Evolutionary conservation across 2,888 invertebrate genomes (phyloP), one percentile per base, ranked within the genome.

Genomic region (Drepana falcataria): DNA sequence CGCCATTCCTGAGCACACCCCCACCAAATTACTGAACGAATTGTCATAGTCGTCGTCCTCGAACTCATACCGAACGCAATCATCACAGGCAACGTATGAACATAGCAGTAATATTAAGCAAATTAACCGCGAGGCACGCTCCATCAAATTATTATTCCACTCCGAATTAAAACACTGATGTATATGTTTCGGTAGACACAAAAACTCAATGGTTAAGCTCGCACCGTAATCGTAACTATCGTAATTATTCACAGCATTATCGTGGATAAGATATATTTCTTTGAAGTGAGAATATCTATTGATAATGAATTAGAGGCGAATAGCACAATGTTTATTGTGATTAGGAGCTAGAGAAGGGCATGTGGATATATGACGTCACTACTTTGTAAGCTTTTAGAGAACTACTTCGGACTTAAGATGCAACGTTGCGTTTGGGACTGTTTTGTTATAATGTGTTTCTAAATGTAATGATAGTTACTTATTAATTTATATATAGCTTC

Each of bases 21-120:
- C 64, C 34, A 49, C 48, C 35, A 64, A 57, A 54, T 68, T 64
- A 9, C 55, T 59, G 55, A 85, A 85, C 2, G 63, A 55, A 2
- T 60, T 60, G 2, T 71, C 62, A 37, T 68, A 77, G 4, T 68
- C 65, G 34, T 68, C 65, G 34, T 75, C 66, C 56, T 77, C 79
- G 54, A 83, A 83, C 47, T 71, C 69, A 57, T 76, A 78, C 53
- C 65, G 68, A 7, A 77, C 67, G 61, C 84, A 83, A 48, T 60
- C 60, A 35, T 80, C 72, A 62, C 76, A 59, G 35, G 58, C 54
- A 52, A 67, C 75, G 59, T 61, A 52, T 48, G 64, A 55, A 55
- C 67, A 57, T 49, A 70, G 54, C 49, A 67, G 53, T 9, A 69
- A 55, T 21, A 66, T 48, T 37, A 60, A 5, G 35, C 21, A 33